These are phyloP conservation scores for Lampris incognitus DNA, from an alignment of 2,113 vertebrate species.

Conservation along the genomic window DNA sequence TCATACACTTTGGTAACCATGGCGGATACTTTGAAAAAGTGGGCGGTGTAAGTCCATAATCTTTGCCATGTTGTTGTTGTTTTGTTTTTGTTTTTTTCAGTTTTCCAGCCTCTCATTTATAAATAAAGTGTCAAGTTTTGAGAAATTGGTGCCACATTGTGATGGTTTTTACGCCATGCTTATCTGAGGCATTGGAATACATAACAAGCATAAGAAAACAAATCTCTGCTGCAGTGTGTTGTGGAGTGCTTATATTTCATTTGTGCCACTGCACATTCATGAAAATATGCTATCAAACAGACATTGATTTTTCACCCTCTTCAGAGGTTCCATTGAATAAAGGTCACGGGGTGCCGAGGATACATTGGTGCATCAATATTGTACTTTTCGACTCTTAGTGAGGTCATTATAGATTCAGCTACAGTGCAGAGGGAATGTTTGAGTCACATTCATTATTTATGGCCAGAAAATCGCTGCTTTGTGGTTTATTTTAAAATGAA, in stretches of 20 bases:
- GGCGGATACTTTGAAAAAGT: slow-evolving; percentile 97
- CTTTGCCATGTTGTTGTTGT: background rate
- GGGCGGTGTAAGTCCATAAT: slow-evolving; percentile 91
- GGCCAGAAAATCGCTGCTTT: slow-evolving; percentile 67
- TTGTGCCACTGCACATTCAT: slow-evolving; percentile 22
- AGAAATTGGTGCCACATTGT: slow-evolving; percentile 20
- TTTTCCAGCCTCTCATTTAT: background rate
- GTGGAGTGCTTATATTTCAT: slow-evolving; percentile 42
- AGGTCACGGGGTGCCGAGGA: slow-evolving; percentile 65
- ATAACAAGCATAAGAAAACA: slow-evolving; percentile 31
- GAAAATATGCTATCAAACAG: slow-evolving; percentile 44
- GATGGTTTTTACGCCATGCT: slow-evolving; percentile 12
- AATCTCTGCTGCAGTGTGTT: slow-evolving; percentile 1
- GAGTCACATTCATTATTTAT: slow-evolving; percentile 75
- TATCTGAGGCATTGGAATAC: slow-evolving; percentile 21
- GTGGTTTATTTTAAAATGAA: slow-evolving; percentile 70
- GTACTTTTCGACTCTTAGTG: slow-evolving; percentile 47
- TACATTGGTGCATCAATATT: slow-evolving; percentile 69
- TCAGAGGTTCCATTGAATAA: slow-evolving; percentile 56
- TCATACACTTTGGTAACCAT: slow-evolving; percentile 94
- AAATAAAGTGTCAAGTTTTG: slow-evolving; percentile 11
- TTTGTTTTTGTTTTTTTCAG: background rate
- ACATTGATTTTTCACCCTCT: slow-evolving; percentile 61
- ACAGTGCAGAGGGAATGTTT: slow-evolving; percentile 73
- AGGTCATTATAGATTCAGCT: slow-evolving; percentile 71